Percentiles rank a stretch among this genome's conserved stretches.
These are phyloP conservation scores for Hirtodrosophila duncani DNA, from an alignment of 2,888 invertebrate genomes.

Conservation along the genomic window DNA sequence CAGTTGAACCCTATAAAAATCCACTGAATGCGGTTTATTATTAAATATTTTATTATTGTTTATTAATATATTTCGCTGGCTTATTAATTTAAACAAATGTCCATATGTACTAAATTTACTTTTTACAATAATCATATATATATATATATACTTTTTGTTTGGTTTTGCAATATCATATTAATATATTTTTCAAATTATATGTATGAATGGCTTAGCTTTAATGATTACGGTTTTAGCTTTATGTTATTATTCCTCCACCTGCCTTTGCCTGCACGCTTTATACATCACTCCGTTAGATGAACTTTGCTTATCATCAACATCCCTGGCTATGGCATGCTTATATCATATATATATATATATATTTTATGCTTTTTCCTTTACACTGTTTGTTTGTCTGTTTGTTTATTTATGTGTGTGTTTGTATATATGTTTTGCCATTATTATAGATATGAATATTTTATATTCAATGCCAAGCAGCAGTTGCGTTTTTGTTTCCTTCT, in stretches of 20 bases:
- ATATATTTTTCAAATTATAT: conserved; percentile 18
- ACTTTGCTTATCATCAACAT: not conserved
- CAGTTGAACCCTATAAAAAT: not conserved
- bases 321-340: conserved; percentile 16
- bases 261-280: too few species aligned
- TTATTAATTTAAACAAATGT: conserved; percentile 44
- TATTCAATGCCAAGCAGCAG: conserved; percentile 52
- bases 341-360: conserved; percentile 7
- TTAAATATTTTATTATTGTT: conserved; percentile 63
- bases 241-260: not conserved
- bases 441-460: conserved; percentile 54
- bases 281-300: conserved; percentile 2
- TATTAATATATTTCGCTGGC: conserved; percentile 47
- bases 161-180: conserved; percentile 21
- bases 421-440: conserved; percentile 21
- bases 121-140: conserved; percentile 41
- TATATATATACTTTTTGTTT: conserved; percentile 27
- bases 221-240: not conserved
- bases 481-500: too few species aligned
- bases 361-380: conserved; percentile 19
- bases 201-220: conserved; percentile 14
- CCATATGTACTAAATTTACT: conserved; percentile 45
- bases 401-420: conserved; percentile 11
- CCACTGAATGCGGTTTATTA: too few species aligned
- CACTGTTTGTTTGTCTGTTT: conserved; percentile 1